These are phyloP conservation scores for Trachymyrmex septentrionalis DNA, from an alignment of 1,140 invertebrate genomes.

Conservation along the genomic window DNA sequence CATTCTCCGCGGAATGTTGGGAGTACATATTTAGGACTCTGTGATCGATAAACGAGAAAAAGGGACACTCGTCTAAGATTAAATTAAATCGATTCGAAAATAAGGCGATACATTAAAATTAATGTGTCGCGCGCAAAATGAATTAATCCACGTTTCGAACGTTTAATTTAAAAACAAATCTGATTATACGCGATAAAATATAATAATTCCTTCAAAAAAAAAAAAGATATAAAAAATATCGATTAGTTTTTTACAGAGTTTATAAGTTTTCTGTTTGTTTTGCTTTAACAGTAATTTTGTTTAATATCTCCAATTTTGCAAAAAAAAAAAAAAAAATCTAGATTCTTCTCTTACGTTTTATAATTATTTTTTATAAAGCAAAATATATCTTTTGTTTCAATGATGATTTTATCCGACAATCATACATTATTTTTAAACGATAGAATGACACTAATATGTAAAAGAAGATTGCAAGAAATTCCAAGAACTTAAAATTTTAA, in stretches of 20 bases:
- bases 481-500: too few species aligned
- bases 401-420: neutral
- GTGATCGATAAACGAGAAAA: neutral
- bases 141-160: neutral
- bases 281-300: neutral
- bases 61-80: neutral
- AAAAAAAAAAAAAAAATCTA: neutral
- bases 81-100: neutral
- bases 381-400: neutral
- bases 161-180: neutral
- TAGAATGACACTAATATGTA: neutral
- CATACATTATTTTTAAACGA: neutral
- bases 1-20: neutral
- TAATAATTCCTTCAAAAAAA: neutral
- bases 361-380: neutral
- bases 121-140: neutral
- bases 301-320: neutral
- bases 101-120: neutral
- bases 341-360: neutral
- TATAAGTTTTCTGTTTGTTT: neutral
- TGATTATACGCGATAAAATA: neutral
- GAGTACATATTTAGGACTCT: neutral
- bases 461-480: neutral
- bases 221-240: neutral
- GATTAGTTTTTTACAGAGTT: neutral